Percentiles rank a stretch among this genome's conserved stretches.
Conservation (phyloP, 2,797 vertebrate genomes). For the Hydrophis major region DNA sequence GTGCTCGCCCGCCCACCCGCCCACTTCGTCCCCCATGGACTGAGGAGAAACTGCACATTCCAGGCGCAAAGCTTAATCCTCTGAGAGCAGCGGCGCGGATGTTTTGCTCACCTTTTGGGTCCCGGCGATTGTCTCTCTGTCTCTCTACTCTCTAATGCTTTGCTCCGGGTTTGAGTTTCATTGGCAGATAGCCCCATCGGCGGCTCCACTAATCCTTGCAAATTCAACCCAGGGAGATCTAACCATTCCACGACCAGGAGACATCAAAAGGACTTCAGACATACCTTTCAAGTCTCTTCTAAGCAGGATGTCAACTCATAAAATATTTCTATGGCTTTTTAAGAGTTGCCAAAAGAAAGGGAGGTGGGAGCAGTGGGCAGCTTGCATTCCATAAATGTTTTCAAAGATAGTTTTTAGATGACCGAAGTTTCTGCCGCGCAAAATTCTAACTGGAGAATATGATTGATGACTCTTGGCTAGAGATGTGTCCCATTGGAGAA, state of each 20-base stretch:
- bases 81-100: slow-evolving; percentile 65
- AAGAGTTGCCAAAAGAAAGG: too few species aligned
- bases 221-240: slow-evolving; percentile 24
- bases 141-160: background rate
- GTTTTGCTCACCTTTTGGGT: slow-evolving; percentile 36
- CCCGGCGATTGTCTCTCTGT: slow-evolving; percentile 14
- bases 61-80: slow-evolving; percentile 58
- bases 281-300: too few species aligned
- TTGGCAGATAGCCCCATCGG: slow-evolving; percentile 48
- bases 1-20: slow-evolving; percentile 33
- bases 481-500: too few species aligned
- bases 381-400: too few species aligned
- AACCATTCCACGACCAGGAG: slow-evolving; percentile 2
- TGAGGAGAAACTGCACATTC: slow-evolving; percentile 64
- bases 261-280: background rate
- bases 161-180: background rate
- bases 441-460: too few species aligned
- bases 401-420: too few species aligned
- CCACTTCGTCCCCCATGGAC: slow-evolving; percentile 32
- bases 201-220: slow-evolving; percentile 40
- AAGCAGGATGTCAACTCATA: too few species aligned
- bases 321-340: too few species aligned
- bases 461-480: too few species aligned
- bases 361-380: too few species aligned
- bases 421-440: too few species aligned